phyloP scores from a whole-genome alignment of 2,888 invertebrate species.

The Ptychoptera contaminata region DNA sequence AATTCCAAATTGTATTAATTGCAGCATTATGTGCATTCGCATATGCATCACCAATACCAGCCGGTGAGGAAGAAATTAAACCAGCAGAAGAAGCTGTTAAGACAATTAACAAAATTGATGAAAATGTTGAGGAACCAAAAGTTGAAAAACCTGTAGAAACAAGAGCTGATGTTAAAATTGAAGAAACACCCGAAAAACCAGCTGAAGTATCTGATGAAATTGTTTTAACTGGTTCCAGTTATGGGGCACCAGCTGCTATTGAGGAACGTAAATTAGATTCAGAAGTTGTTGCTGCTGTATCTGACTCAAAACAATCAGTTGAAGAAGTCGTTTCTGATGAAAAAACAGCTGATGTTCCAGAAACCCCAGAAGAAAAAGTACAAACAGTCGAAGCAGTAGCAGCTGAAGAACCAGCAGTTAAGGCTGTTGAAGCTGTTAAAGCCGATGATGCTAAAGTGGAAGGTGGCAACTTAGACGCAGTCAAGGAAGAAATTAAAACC shows the following conservation, averaged over 20 bases:
- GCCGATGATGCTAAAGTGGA: slow-evolving; percentile 10
- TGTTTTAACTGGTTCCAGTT: slow-evolving; percentile 9
- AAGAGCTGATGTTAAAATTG: slow-evolving; percentile 12
- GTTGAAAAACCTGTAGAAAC: slow-evolving; percentile 12
- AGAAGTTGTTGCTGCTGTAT: slow-evolving; percentile 10
- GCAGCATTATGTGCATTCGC: slow-evolving; percentile 20
- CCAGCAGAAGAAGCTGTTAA: slow-evolving; percentile 16
- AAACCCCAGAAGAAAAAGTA: slow-evolving; percentile 12
- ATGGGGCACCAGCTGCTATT: too few relatives aligned
- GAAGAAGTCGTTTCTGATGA: slow-evolving; percentile 5
- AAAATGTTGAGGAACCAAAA: slow-evolving; percentile 11
- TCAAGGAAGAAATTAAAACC: slow-evolving; percentile 11
- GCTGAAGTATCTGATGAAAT: slow-evolving; percentile 14
- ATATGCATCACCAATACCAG: slow-evolving; percentile 22
- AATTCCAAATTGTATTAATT: slow-evolving; percentile 22
- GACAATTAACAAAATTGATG: slow-evolving; percentile 15
- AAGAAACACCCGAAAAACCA: slow-evolving; percentile 16
- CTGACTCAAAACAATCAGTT: slow-evolving; percentile 15
- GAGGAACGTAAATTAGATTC: slow-evolving; percentile 14
- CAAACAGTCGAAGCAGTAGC: slow-evolving; percentile 15
- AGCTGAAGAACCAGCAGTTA: slow-evolving; percentile 17
- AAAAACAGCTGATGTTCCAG: slow-evolving; percentile 13
- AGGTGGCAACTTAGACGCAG: slow-evolving; percentile 8
- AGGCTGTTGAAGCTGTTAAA: slow-evolving; percentile 12
- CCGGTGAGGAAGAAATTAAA: slow-evolving; percentile 21